Conservation (phyloP, 2,797 vertebrate species). For the Valencia hispanica region DNA sequence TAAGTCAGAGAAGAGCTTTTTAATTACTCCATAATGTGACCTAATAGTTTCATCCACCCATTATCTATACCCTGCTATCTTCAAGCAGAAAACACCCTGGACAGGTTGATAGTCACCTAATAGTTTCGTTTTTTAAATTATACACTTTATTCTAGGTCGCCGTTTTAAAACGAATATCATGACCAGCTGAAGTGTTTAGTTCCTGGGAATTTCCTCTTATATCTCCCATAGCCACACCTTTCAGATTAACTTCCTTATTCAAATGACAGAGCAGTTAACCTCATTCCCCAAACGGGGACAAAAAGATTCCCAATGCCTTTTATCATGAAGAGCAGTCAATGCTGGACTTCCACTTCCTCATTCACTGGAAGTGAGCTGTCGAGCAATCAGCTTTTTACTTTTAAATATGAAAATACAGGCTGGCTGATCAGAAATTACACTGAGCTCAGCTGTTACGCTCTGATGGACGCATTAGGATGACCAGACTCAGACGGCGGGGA, state of each 20-base stretch:
- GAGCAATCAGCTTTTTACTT: conserved; percentile 5
- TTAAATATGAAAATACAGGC: conserved; percentile 18
- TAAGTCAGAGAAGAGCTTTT: not conserved
- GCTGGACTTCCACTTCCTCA: conserved; percentile 42
- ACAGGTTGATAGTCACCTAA: too few relatives aligned
- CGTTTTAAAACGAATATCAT: conserved; percentile 44
- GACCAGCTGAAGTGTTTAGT: conserved; percentile 68
- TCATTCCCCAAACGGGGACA: conserved; percentile 23
- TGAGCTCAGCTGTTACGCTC: conserved; percentile 18
- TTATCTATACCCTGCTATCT: too few relatives aligned
- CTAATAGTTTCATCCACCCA: not conserved
- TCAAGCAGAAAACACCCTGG: too few relatives aligned
- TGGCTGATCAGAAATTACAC: not conserved
- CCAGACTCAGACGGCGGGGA: conserved; percentile 20
- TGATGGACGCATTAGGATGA: conserved; percentile 6
- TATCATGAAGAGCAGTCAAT: conserved; percentile 23
- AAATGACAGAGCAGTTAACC: conserved; percentile 30
- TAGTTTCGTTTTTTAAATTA: not conserved
- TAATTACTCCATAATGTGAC: not conserved
- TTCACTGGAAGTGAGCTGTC: conserved; percentile 20
- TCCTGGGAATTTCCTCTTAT: conserved; percentile 72
- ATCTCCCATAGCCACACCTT: conserved; percentile 50
- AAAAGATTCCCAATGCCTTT: conserved; percentile 33
- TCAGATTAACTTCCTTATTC: conserved; percentile 72
- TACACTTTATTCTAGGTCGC: not conserved